phyloP scores from a whole-genome alignment of 2,797 vertebrate species.

The Hippocampus kuda region DNA sequence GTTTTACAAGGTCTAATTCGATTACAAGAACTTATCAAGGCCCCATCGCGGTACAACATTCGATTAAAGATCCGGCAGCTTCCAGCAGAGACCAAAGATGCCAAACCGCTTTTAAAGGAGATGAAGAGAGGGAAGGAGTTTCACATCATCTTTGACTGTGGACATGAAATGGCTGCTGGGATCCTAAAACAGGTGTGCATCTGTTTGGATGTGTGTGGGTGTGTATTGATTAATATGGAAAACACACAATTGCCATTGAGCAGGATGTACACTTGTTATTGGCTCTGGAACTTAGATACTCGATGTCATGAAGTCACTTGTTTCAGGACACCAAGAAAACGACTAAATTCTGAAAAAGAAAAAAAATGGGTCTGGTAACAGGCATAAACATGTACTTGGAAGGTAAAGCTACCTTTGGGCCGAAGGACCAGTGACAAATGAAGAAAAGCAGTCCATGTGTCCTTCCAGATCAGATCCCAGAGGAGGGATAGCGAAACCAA shows the following conservation, averaged over 20 bases:
- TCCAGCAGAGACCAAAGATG: constrained; percentile 87
- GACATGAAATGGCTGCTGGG: constrained; percentile 93
- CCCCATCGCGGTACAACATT: constrained; percentile 94
- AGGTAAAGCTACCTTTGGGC: background rate
- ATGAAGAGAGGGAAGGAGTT: constrained; percentile 98
- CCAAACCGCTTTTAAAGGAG: constrained; percentile 93
- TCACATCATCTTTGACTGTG: constrained; percentile 95
- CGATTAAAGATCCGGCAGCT: constrained; percentile 94
- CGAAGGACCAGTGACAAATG: background rate
- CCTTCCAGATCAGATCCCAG: too few relatives aligned
- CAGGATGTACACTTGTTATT: background rate
- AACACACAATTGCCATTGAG: background rate
- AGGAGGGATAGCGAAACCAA: too few relatives aligned
- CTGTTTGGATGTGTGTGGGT: background rate
- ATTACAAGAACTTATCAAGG: constrained; percentile 96
- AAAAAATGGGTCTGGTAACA: background rate
- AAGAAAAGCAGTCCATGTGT: background rate
- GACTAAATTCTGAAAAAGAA: background rate
- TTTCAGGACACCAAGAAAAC: background rate
- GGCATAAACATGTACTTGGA: background rate
- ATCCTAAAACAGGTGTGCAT: constrained; percentile 89
- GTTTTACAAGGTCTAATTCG: constrained; percentile 82
- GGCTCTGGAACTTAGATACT: background rate
- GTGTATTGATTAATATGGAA: background rate
- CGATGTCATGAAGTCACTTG: background rate